These are phyloP conservation scores for Catharus minimus DNA, from an alignment of 2,113 vertebrate genomes.

Conservation along the genomic window DNA sequence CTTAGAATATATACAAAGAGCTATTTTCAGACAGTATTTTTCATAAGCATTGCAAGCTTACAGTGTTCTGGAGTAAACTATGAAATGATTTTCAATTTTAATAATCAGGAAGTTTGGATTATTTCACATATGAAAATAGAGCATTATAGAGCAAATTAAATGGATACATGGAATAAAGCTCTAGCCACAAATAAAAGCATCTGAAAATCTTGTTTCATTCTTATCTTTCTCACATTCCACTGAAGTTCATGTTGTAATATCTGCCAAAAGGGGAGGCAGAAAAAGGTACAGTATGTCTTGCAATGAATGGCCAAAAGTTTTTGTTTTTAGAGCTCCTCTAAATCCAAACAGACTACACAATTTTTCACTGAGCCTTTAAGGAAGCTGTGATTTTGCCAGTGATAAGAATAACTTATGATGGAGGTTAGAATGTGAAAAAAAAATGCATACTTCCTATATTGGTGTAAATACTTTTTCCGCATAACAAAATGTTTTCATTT, in stretches of 20 bases:
- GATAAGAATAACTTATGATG: neutral
- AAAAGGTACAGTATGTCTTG: neutral
- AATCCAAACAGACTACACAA: neutral
- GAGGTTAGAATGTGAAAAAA: neutral
- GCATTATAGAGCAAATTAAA: neutral
- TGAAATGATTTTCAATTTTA: slow-evolving; percentile 23
- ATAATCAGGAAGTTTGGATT: neutral
- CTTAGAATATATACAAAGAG: neutral
- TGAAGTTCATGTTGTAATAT: neutral
- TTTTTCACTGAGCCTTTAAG: neutral
- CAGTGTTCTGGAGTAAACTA: neutral
- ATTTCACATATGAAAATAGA: neutral
- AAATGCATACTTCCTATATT: neutral
- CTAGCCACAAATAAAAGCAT: neutral
- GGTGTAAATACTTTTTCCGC: neutral
- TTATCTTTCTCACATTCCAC: neutral
- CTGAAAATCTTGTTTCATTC: slow-evolving; percentile 3
- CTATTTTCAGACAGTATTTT: slow-evolving; percentile 9
- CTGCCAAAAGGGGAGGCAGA: neutral
- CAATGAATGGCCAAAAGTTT: neutral
- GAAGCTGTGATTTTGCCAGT: neutral
- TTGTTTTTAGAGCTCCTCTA: neutral
- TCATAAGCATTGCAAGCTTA: neutral
- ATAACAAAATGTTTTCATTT: neutral
- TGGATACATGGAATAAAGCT: neutral